Evolutionary conservation across 2,888 invertebrate species (phyloP), one percentile per base, ranked within the genome.

Genomic region (Drosophila niveifrons): DNA sequence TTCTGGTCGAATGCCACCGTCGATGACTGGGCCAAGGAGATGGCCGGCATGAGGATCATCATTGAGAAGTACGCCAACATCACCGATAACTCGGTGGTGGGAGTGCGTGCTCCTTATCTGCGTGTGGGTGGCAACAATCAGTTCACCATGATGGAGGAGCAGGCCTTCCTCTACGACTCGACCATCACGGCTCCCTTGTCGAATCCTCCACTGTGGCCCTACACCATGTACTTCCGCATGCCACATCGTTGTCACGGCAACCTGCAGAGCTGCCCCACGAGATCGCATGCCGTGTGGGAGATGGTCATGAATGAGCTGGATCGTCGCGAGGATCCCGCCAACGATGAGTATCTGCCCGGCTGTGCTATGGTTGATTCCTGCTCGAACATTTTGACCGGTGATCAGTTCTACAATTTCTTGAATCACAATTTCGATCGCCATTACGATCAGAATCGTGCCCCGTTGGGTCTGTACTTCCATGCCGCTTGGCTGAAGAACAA

Each of bases 171-270:
- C 50, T 99, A 98, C 91, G 98, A 99, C 92, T 98, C 98, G 46
- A 98, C 98, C 55, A 98, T 98, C 91, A 97, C 98, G 0, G 97
- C 98, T 1, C 97, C 98, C 1, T 94, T 98, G 39, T 96, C 96
- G 80, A 97, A 97, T 91, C 97, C 97, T 17, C 98, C 98, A 57
- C 95, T 98, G 79, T 99, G 99, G 99, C 99, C 99, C 2, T 99
- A 99, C 94, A 99, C 98, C 65, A 96, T 99, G 96, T 98, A 98
- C 94, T 98, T 98, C 95, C 95, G 97, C 89, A 97, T 98, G 97
- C 97, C 98, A 0, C 98, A 98, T 92, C 95, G 96, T 69, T 98
- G 98, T 90, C 97, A 98, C 91, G 98, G 98, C 73, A 98, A 98
- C 93, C 93, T 97, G 66, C 98, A 98, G 92, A 97, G 95, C 91